A percentile compares a stretch with the other conserved stretches of the same genome.
These are phyloP conservation scores for Amaurobius ferox DNA, from an alignment of 2,888 invertebrate genomes.

Conservation along the genomic window DNA sequence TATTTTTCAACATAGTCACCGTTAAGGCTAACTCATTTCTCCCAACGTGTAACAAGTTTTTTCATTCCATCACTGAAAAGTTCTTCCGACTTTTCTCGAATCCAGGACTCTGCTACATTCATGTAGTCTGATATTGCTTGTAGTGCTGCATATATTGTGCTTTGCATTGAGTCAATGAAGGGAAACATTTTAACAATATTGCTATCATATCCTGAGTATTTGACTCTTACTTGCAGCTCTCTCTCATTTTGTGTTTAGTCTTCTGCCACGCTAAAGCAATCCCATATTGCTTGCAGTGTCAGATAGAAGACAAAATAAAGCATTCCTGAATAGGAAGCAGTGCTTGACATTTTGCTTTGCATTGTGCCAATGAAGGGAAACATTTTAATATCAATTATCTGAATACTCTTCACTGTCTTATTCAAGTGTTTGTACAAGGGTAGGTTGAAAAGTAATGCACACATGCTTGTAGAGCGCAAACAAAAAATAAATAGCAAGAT, in stretches of 20 bases:
- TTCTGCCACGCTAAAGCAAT: slow-evolving; percentile 19
- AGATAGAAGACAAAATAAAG: slow-evolving; percentile 7
- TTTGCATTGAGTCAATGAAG: slow-evolving; percentile 18
- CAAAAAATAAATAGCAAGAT: too few relatives aligned
- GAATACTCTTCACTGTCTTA: background rate
- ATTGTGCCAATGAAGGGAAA: slow-evolving; percentile 22
- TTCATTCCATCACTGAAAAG: too few relatives aligned
- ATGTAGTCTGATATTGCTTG: background rate
- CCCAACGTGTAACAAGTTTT: too few relatives aligned
- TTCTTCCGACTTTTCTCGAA: too few relatives aligned
- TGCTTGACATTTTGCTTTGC: background rate
- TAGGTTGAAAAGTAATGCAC: too few relatives aligned
- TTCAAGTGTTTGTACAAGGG: background rate
- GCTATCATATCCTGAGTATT: too few relatives aligned
- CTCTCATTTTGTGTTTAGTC: background rate
- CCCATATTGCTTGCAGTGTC: background rate
- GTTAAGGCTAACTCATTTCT: too few relatives aligned
- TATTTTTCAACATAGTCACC: too few relatives aligned
- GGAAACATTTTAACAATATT: slow-evolving; percentile 8
- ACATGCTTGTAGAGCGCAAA: too few relatives aligned
- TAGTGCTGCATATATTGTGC: slow-evolving; percentile 7
- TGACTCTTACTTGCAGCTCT: too few relatives aligned
- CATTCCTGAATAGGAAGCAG: slow-evolving; percentile 10
- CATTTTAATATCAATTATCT: too few relatives aligned
- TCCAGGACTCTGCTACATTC: too few relatives aligned